Evolutionary conservation across 2,888 invertebrate species (phyloP).

Genomic region (Rhimphoctona megacephalus): DNA sequence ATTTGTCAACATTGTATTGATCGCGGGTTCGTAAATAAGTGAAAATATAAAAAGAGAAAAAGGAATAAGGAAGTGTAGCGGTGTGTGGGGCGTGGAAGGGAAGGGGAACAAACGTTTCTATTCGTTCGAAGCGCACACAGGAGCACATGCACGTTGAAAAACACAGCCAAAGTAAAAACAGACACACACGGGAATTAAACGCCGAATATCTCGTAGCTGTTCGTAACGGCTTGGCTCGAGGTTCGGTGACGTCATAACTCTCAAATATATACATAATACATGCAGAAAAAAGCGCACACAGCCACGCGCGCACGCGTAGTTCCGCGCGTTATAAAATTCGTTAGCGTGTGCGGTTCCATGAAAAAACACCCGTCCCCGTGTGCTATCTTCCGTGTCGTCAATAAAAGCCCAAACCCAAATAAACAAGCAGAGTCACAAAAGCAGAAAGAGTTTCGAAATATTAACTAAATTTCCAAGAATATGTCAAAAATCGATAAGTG

Average conservation of each 20-base stretch:
- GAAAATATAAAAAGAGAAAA: conserved; percentile 3
- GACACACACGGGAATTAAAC: conserved; percentile 72
- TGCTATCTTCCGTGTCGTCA: background rate
- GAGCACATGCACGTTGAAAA: conserved; percentile 29
- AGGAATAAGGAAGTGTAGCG: background rate
- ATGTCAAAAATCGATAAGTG: background rate
- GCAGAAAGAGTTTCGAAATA: too few species aligned
- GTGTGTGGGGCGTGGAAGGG: background rate
- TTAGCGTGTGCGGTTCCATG: conserved; percentile 14
- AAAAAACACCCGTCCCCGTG: conserved; percentile 18
- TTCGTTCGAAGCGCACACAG: background rate
- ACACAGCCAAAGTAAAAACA: background rate
- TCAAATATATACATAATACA: conserved; percentile 52
- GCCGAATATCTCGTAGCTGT: conserved; percentile 68
- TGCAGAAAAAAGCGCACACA: conserved; percentile 27
- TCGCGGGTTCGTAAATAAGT: background rate
- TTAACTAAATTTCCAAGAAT: background rate
- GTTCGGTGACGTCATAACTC: conserved; percentile 76
- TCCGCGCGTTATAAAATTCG: conserved; percentile 53
- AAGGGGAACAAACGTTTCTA: background rate
- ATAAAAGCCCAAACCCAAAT: background rate
- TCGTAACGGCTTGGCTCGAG: conserved; percentile 63
- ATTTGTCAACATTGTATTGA: conserved; percentile 29
- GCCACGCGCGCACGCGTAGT: conserved; percentile 58
- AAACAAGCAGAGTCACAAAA: too few species aligned